Conservation (phyloP, 2,888 invertebrate genomes). For the Trissolcus brochymenae region DNA sequence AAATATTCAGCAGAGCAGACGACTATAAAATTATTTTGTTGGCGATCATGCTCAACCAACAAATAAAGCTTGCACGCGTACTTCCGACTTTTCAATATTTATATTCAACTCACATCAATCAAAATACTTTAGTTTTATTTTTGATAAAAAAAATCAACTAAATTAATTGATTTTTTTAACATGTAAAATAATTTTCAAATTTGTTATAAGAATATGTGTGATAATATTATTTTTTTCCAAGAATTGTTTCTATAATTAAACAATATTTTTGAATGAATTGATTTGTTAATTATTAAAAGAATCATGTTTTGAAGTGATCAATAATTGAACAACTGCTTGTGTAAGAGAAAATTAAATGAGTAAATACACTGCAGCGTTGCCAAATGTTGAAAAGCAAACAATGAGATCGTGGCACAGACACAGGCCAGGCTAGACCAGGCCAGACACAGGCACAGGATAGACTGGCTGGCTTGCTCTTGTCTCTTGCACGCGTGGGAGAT, state of each 20-base stretch:
- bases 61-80: neutral
- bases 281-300: neutral
- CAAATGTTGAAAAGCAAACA: neutral
- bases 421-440: no score
- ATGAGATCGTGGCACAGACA: slow-evolving; percentile 17
- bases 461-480: no score
- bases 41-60: neutral
- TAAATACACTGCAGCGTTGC: no score
- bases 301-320: neutral
- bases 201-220: no score
- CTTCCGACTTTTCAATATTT: neutral
- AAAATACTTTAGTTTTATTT: neutral
- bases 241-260: no score
- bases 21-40: neutral
- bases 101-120: neutral
- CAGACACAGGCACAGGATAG: no score
- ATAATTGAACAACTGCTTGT: neutral
- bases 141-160: neutral
- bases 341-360: no score
- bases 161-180: no score
- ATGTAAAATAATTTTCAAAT: no score
- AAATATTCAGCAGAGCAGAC: no score
- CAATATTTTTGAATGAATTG: no score
- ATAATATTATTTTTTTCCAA: no score
- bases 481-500: neutral